phyloP scores from a whole-genome alignment of 2,113 vertebrate species.

The Gallinago paraguaiae region DNA sequence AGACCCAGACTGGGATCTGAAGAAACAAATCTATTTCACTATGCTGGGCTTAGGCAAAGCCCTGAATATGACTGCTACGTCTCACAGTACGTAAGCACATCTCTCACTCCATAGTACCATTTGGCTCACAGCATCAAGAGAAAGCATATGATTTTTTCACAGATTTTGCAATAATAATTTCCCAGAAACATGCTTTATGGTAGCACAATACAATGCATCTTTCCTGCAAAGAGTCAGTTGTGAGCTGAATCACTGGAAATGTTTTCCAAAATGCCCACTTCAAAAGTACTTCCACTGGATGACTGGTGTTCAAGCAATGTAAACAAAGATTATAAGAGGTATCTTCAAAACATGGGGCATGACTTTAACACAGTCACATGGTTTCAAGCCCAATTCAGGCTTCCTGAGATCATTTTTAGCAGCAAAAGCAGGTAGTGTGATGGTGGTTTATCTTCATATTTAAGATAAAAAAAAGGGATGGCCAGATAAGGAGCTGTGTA shows the following conservation, averaged over 20 bases:
- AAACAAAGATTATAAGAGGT: background rate
- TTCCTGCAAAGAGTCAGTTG: background rate
- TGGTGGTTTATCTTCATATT: background rate
- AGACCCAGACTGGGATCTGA: background rate
- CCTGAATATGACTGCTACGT: background rate
- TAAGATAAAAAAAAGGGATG: background rate
- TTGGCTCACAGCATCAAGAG: background rate
- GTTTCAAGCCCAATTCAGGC: background rate
- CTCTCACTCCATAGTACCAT: background rate
- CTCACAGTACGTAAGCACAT: background rate
- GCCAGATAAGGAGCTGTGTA: background rate
- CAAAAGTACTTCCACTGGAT: background rate
- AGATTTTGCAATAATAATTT: background rate
- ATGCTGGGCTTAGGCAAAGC: background rate
- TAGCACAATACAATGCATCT: background rate
- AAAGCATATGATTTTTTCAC: background rate
- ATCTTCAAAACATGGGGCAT: background rate
- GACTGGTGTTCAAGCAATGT: background rate
- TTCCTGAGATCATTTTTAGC: background rate
- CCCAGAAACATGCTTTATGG: background rate
- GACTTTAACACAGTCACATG: background rate
- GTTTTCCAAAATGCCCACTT: background rate
- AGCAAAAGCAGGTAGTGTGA: background rate
- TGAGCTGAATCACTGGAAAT: background rate
- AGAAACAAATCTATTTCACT: background rate